Base-by-base conservation (phyloP, 2,888 invertebrate species). In the Oeneis ivallda region DNA sequence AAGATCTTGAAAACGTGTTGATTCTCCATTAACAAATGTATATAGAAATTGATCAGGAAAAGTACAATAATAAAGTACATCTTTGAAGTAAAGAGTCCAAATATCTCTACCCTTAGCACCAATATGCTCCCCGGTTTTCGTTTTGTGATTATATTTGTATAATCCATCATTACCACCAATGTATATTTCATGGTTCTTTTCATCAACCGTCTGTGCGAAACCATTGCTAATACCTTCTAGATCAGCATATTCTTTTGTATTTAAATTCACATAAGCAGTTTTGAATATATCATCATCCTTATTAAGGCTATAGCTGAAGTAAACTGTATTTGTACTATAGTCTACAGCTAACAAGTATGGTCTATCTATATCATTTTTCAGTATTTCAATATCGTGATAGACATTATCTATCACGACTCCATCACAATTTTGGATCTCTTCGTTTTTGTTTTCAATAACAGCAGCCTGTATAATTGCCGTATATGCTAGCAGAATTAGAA, bases 81-180 rank as follows among this genome's bases (percentile, higher is more conserved):
- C 79, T 69, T 86, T 86, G 72, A 75, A 86, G 72, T 80, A 89
- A 26, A 88, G 41, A n/a, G 70, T 75, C 89, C 89, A 89, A 39
- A 88, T 80, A 57, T 86, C 76, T 0, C 69, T 74, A 1, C 75
- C 84, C 56, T 73, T 78, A 26, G 74, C 81, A 2, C 77, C 82
- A 9, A 81, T 62, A 0, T 79, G 70, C 68, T 82, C 80, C 8
- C 81, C 80, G 72, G 77, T 79, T 65, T 88, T 80, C 0, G 70
- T 76, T 9, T 70, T 76, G 1, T 76, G 74, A 52, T 86, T 76
- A 54, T 86, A 88, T 75, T 84, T 87, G 67, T 85, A 89, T 19
- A 89, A 78, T 0, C 89, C 89, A 39, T 85, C 76, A 15, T 79
- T 80, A 0, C 83, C 83, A 19, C 89, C 89, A 19, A 89, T 83